These are phyloP conservation scores for Enteromius mattozi DNA, from an alignment of 2,797 vertebrate genomes.

Conservation along the genomic window DNA sequence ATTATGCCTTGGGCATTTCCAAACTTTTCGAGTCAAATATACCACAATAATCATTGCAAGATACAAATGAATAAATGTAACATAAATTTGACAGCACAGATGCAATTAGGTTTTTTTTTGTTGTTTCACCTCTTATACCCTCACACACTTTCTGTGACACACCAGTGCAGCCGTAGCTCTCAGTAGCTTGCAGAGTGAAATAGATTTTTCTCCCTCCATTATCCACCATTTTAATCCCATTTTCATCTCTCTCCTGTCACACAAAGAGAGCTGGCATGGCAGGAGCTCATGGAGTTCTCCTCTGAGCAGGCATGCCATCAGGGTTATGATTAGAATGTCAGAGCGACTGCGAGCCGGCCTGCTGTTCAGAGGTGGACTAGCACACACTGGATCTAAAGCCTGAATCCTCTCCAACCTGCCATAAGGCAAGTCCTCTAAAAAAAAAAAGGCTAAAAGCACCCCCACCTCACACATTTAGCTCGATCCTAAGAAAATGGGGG, in stretches of 20 bases:
- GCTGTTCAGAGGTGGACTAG: constrained; percentile 70
- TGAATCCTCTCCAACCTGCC: constrained; percentile 56
- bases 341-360: constrained; percentile 60
- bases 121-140: constrained; percentile 1
- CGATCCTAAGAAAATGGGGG: constrained; percentile 40
- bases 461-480: constrained; percentile 24
- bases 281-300: constrained; percentile 71
- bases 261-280: constrained; percentile 72
- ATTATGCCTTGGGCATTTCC: not conserved
- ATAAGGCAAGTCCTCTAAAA: constrained; percentile 69
- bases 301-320: constrained; percentile 72
- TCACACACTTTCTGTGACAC: constrained; percentile 39
- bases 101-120: not conserved
- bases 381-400: constrained; percentile 64
- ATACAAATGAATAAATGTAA: constrained; percentile 1
- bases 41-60: not conserved
- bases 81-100: not conserved
- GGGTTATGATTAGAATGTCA: constrained; percentile 78
- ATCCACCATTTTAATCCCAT: constrained; percentile 73
- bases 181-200: constrained; percentile 45
- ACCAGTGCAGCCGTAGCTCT: constrained; percentile 36
- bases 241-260: constrained; percentile 65
- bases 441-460: constrained; percentile 76
- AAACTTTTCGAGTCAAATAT: not conserved
- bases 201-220: constrained; percentile 69